Base-by-base conservation (phyloP, 2,113 vertebrate species). In the Baryphthengus martii region DNA sequence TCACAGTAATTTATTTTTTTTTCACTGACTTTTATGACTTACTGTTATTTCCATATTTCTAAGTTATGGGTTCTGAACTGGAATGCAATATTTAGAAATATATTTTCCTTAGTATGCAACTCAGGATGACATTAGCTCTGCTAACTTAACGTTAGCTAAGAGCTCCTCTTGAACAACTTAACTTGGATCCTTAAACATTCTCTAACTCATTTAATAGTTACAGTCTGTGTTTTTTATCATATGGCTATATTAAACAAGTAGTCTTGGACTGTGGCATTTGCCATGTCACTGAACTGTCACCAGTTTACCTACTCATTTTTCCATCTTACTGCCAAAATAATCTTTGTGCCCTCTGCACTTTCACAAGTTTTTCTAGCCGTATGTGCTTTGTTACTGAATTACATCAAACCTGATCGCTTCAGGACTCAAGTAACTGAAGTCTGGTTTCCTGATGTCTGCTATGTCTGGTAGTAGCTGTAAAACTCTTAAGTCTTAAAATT, bases 361-460 rank as follows among this genome's bases (percentile, higher is more conserved):
- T 44, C 52, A 74, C 33, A 47, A 56, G 11, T 13, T 58, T 71
- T 91, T 67, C 59, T 65, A 35, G 16, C 33, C 55, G 1, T 35
- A 9, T 0, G 0, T 87, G 42, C 14, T 72, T 59, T 14, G 1
- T 84, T 84, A 35, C 0, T 78, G 70, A 55, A 21, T 45, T 67
- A 18, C 35, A 49, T 67, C 80, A 63, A 71, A 81, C 39, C 33
- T 8, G 29, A 42, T 59, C 35, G 47, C 52, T 89, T 94, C 33
- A 78, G 55, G 33, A 59, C 35, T 55, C 6, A 3, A 39, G 33
- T 59, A 25, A 10, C 6, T 66, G 23, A 39, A 19, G 1, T 17
- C 50, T 62, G 49, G 9, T 72, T 82, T 88, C 81, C 70, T 39
- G 65, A 35, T 84, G 35, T 28, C 59, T 11, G 4, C 56, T 40